phyloP scores from a whole-genome alignment of 2,797 vertebrate genomes.

The Tragopan temminckii region DNA sequence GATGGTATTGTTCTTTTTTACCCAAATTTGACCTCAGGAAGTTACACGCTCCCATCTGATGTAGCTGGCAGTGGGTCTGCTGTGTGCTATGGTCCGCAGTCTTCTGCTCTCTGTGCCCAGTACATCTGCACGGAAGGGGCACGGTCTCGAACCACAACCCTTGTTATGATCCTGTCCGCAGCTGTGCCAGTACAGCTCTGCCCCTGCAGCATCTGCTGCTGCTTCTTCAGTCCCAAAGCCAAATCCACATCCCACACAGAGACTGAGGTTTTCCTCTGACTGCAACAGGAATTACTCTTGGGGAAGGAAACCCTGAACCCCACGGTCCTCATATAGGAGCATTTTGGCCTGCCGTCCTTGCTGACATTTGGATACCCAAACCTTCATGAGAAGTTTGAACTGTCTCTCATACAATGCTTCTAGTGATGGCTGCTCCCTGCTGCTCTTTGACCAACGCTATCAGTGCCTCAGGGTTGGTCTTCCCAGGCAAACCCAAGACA shows the following conservation, averaged over 20 bases:
- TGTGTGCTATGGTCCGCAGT: background rate
- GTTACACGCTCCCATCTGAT: background rate
- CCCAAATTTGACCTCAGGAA: constrained; percentile 43
- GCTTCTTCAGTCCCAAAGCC: background rate
- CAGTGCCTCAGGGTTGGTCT: background rate
- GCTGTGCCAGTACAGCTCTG: background rate
- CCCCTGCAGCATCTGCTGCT: background rate
- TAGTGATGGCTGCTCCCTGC: background rate
- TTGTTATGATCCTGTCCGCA: background rate
- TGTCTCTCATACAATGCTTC: background rate
- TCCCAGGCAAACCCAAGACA: background rate
- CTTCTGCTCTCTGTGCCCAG: background rate
- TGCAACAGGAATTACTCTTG: background rate
- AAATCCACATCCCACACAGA: background rate
- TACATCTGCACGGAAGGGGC: background rate
- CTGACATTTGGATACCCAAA: background rate
- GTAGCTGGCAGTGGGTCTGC: background rate
- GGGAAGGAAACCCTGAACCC: background rate
- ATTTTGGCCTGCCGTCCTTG: background rate
- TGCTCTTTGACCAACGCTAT: background rate
- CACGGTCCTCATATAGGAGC: background rate
- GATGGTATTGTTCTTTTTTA: constrained; percentile 9
- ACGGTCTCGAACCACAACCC: background rate
- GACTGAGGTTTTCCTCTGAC: background rate
- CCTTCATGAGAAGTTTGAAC: background rate